phyloP scores from a whole-genome alignment of 53 echinoderm and acorn worm species.

The Henricia sp. region DNA sequence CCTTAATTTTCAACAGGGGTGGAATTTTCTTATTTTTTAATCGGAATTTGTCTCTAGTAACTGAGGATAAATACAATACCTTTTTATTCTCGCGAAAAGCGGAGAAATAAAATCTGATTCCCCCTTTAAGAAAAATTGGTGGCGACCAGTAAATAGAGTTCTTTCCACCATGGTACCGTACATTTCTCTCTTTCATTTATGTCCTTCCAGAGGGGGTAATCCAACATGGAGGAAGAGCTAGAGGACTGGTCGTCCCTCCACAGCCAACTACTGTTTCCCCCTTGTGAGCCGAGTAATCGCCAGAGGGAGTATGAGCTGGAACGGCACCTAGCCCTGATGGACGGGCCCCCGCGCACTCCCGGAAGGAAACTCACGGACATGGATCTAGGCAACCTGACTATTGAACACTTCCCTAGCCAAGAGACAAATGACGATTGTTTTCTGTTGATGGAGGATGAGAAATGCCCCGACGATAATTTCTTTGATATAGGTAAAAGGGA shows the following conservation, averaged over 20 bases:
- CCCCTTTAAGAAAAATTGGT: too few relatives aligned
- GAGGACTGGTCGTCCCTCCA: slow-evolving; percentile 45
- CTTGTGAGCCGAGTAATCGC: slow-evolving; percentile 26
- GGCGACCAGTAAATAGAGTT: too few relatives aligned
- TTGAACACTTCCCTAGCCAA: slow-evolving; percentile 63
- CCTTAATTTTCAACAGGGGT: too few relatives aligned
- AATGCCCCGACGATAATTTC: slow-evolving; percentile 28
- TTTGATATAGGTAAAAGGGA: slow-evolving; percentile 67
- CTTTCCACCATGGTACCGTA: not conserved
- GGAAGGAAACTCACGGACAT: not conserved
- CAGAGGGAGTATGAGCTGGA: slow-evolving; percentile 53
- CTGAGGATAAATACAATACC: too few relatives aligned
- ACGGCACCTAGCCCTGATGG: slow-evolving; percentile 48
- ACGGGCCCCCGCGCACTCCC: not conserved
- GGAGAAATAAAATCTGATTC: too few relatives aligned
- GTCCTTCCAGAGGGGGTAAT: slow-evolving; percentile 10
- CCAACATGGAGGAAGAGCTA: slow-evolving; percentile 38
- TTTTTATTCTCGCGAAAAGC: too few relatives aligned
- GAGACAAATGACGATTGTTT: slow-evolving; percentile 14
- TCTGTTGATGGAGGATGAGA: slow-evolving; percentile 37
- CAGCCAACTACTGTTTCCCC: slow-evolving; percentile 43
- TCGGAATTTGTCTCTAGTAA: too few relatives aligned
- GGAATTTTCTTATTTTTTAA: too few relatives aligned
- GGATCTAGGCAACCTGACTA: slow-evolving; percentile 72
- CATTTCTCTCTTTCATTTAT: not conserved